A percentile compares a stretch with the other conserved stretches of the same genome.
Evolutionary conservation across 2,113 vertebrate species (phyloP).

Genomic region (Climacteris rufus): DNA sequence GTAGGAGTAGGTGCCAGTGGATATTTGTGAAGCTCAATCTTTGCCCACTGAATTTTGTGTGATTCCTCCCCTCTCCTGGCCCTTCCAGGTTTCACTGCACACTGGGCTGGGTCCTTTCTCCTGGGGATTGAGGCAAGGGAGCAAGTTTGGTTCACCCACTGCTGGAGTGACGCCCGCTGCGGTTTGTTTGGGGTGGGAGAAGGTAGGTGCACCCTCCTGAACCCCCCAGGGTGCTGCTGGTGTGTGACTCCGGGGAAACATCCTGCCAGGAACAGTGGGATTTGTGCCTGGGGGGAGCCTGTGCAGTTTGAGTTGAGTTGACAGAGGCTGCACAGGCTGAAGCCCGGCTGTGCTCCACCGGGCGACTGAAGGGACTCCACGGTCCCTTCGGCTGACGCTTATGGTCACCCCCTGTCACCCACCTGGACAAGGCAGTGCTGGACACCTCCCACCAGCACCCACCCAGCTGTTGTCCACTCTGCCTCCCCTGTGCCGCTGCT

Average conservation of each 20-base stretch:
- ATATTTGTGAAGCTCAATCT: background rate
- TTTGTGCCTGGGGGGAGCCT: background rate
- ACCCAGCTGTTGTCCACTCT: fast-evolving
- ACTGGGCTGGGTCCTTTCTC: background rate
- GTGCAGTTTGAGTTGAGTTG: background rate
- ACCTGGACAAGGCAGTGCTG: background rate
- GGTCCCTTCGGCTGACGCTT: fast-evolving
- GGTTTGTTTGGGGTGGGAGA: fast-evolving
- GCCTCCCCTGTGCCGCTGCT: background rate
- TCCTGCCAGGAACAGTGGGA: background rate
- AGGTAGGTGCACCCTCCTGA: background rate
- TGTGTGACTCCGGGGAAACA: background rate
- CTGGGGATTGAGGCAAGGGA: fast-evolving
- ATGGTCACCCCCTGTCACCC: fast-evolving
- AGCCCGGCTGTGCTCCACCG: fast-evolving
- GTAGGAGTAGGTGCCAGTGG: background rate
- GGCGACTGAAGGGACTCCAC: background rate
- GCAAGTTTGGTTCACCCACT: background rate
- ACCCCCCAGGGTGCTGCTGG: background rate
- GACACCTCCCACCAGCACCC: fast-evolving
- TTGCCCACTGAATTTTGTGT: background rate
- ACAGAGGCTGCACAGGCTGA: background rate
- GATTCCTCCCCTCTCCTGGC: background rate
- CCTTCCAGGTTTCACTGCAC: background rate
- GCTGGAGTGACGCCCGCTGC: background rate